phyloP scores from a whole-genome alignment of 2,888 invertebrate genomes.

The Silvanus unidentatus region DNA sequence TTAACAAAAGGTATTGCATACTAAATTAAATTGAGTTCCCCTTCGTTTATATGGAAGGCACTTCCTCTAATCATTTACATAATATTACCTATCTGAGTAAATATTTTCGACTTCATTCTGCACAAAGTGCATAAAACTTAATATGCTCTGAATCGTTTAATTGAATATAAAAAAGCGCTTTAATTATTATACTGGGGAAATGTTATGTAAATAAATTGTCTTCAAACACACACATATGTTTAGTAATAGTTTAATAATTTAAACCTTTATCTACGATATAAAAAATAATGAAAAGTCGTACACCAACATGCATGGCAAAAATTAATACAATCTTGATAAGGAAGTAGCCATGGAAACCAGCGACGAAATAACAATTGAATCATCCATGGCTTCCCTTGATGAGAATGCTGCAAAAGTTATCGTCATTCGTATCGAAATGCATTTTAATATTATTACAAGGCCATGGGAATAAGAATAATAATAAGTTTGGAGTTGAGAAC shows the following conservation, averaged over 20 bases:
- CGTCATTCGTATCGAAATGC: conserved; percentile 27
- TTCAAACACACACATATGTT: conserved; percentile 9
- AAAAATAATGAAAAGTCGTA: conserved; percentile 12
- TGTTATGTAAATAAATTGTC: too few species aligned
- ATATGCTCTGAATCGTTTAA: too few species aligned
- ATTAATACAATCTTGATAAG: conserved; percentile 16
- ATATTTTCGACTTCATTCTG: too few species aligned
- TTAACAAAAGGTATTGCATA: too few species aligned
- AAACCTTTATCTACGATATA: conserved; percentile 9
- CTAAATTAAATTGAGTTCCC: too few species aligned
- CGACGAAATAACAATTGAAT: conserved; percentile 26
- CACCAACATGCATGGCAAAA: conserved; percentile 16
- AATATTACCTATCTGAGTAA: too few species aligned
- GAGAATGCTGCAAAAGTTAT: conserved; percentile 23
- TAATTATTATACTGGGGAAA: too few species aligned
- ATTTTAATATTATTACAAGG: conserved; percentile 31
- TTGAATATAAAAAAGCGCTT: too few species aligned
- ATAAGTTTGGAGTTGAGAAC: conserved; percentile 21
- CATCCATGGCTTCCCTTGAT: conserved; percentile 23
- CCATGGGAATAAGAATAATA: conserved; percentile 34
- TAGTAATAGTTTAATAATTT: conserved; percentile 11
- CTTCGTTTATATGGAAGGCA: too few species aligned
- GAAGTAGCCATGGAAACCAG: conserved; percentile 20
- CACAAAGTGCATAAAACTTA: too few species aligned
- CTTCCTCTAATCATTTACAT: too few species aligned